A percentile compares a stretch with the other conserved stretches of the same genome.
These are phyloP conservation scores for Venustaconcha ellipsiformis DNA, from an alignment of 1,140 invertebrate species.

Conservation along the genomic window DNA sequence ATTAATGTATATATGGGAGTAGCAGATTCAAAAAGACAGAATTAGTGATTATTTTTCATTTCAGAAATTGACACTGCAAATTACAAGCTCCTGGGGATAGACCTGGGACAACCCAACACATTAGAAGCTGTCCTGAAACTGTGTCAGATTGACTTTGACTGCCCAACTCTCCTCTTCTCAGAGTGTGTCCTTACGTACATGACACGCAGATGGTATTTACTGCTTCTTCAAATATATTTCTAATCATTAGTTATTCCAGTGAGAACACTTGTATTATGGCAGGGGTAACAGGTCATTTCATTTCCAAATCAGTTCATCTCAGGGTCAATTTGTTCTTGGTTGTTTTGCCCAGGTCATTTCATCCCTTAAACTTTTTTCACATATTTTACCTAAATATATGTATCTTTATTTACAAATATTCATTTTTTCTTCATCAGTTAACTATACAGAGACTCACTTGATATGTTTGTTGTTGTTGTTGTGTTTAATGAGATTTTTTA, in stretches of 20 bases:
- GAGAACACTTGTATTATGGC: neutral
- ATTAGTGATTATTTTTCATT: too few relatives aligned
- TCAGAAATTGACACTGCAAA: slow-evolving; percentile 46
- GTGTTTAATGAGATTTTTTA: too few relatives aligned
- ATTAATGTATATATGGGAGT: too few relatives aligned
- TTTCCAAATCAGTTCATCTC: neutral
- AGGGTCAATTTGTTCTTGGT: too few relatives aligned
- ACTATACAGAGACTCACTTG: too few relatives aligned
- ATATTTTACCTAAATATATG: too few relatives aligned
- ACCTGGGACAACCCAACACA: slow-evolving; percentile 59
- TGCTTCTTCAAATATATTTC: neutral
- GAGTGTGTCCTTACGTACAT: slow-evolving; percentile 72
- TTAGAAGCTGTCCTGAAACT: slow-evolving; percentile 53
- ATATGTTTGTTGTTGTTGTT: too few relatives aligned
- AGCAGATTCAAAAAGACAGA: too few relatives aligned
- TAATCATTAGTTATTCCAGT: neutral
- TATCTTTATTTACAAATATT: too few relatives aligned
- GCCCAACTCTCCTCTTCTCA: slow-evolving; percentile 69
- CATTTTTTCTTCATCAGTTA: too few relatives aligned
- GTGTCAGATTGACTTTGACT: slow-evolving; percentile 58
- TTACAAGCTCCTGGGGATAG: slow-evolving; percentile 62
- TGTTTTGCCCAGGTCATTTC: too few relatives aligned
- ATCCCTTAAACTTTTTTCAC: too few relatives aligned
- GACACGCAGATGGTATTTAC: slow-evolving; percentile 52
- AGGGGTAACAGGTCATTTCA: neutral